Evolutionary conservation across 2,797 vertebrate genomes (phyloP).

Genomic region (Anguilla obscura): DNA sequence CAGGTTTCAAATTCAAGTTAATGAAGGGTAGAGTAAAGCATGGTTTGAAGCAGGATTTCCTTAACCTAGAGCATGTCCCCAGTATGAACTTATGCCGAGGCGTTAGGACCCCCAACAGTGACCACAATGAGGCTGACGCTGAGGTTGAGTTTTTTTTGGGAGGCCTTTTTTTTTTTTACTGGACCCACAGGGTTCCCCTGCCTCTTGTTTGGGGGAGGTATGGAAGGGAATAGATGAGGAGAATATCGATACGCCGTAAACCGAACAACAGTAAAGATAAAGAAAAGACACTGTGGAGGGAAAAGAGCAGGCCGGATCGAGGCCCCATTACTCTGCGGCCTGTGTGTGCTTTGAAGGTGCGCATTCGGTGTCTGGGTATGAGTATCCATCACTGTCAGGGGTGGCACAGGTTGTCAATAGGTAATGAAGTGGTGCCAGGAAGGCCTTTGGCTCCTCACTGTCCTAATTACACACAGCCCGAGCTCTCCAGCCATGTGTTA

Average conservation of each 20-base stretch:
- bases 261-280: not conserved
- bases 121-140: not conserved
- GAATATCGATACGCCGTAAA: not conserved
- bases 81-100: not conserved
- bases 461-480: slow-evolving; percentile 87
- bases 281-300: not conserved
- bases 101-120: not conserved
- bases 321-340: not conserved
- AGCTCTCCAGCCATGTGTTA: slow-evolving; percentile 85
- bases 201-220: not conserved
- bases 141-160: not conserved
- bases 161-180: not conserved
- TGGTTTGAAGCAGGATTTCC: not conserved
- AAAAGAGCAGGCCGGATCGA: not conserved
- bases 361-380: slow-evolving; percentile 60
- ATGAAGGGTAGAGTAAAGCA: not conserved
- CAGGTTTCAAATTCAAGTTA: not conserved
- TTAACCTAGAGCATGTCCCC: not conserved
- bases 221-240: not conserved
- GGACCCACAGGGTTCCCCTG: not conserved
- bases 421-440: slow-evolving; percentile 75
- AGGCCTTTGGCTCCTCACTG: slow-evolving; percentile 78
- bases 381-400: slow-evolving; percentile 78
- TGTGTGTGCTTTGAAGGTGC: slow-evolving; percentile 53
- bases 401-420: slow-evolving; percentile 83